Evolutionary conservation across 2,797 vertebrate genomes (phyloP), one percentile per base, ranked within the genome.

Genomic region (Tapera naevia): DNA sequence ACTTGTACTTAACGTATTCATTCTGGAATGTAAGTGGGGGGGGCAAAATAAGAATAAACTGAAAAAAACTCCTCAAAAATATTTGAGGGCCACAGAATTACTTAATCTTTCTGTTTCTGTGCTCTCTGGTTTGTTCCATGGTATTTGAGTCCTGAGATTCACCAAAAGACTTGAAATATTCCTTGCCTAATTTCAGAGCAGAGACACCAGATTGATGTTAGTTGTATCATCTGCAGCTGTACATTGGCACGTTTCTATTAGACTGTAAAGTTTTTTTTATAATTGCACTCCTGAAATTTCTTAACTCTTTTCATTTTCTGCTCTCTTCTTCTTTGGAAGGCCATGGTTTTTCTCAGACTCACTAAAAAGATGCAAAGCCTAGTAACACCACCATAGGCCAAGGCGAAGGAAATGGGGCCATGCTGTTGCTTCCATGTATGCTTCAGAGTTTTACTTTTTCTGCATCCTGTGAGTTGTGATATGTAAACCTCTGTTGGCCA

Each of bases 401-500:
- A 78, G 57, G 72, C 72, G 76, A 81, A 91, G 46, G 28, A 94
- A 81, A 89, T 4, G 50, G 46, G 27, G 22, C 39, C 19, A 13
- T 17, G 50, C 41, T 79, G 56, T 35, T 62, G 9, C 66, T 90
- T 81, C 72, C 72, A 86, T 71, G 43, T 60, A 39, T 56, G 30
- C 62, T 86, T 83, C 9, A 24, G 58, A 39, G n/a, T 81, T 91
- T 62, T 79, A 72, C 54, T 89, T 32, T 53, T 80, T 35, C 62
- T 78, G 67, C 56, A 21, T 79, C 62, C 88, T 93, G 73, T 66
- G 80, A 45, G 15, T 9, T 73, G 88, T 53, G 88, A 87, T 80
- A 41, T 46, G 37, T 46, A 90, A 96, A 85, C 67, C 86, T 92
- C 92, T 76, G 74, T 19, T 72, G 88, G 51, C 91, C 89, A 80